A percentile compares a stretch with the other conserved stretches of the same genome.
Conservation (phyloP, 2,797 vertebrate species). For the Artibeus jamaicensis region DNA sequence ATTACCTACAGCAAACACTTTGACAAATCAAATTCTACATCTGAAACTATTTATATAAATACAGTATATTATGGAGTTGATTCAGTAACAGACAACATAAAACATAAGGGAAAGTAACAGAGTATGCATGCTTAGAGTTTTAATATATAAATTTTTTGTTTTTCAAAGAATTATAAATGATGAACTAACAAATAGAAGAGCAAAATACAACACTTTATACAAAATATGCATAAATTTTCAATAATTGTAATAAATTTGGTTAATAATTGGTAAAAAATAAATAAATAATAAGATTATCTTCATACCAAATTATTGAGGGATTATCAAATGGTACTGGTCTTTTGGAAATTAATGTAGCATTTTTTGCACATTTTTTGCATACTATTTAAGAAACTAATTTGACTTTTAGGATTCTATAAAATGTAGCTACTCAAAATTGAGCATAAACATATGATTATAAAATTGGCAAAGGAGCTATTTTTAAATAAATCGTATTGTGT, state of each 20-base stretch:
- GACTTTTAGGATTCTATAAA: background rate
- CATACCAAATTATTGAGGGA: background rate
- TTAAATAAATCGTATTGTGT: background rate
- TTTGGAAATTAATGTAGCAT: conserved; percentile 10
- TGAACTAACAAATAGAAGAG: background rate
- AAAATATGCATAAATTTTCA: background rate
- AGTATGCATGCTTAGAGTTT: background rate
- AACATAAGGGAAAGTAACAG: background rate
- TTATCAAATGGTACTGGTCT: background rate
- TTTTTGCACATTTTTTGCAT: background rate
- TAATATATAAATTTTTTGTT: background rate
- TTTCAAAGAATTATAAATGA: background rate
- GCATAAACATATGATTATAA: background rate
- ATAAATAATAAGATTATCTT: background rate
- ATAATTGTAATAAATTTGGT: background rate
- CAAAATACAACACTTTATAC: background rate
- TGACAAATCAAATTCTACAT: background rate
- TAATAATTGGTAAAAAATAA: conserved; percentile 19
- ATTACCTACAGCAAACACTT: background rate
- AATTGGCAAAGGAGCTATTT: background rate
- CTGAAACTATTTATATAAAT: background rate
- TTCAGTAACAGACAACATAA: background rate
- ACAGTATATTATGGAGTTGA: background rate
- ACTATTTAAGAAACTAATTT: background rate
- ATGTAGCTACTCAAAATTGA: background rate